Evolutionary conservation across 2,797 vertebrate genomes (phyloP), one percentile per base, ranked within the genome.

Genomic region (Enoplosus armatus): DNA sequence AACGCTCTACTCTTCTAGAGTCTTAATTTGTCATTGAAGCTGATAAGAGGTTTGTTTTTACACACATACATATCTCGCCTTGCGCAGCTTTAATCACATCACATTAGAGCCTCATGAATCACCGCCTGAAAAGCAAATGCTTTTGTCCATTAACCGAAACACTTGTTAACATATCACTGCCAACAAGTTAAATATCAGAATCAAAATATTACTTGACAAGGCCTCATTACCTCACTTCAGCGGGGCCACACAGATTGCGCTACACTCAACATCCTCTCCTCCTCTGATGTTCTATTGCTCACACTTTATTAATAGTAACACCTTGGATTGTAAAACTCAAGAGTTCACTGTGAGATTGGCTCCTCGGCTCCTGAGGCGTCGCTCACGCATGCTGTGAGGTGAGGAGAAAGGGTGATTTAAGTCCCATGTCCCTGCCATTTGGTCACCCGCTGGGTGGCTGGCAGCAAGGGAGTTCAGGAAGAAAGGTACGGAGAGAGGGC

Each of bases 401-500:
- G 79, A 72, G 63, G 68, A 84, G 77, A 78, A 85, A 74, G 7
- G 29, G 22, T 51, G 82, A 65, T 83, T 79, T 66, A 70, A 75
- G 72, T 45, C 75, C 37, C 2, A 18, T 24, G 72, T 78, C 27
- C 29, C 61, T 22, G 58, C 75, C 43, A 59, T 39, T 70, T 9
- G 72, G 55, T 66, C 76, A 50, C 89, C 68, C 56, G 68, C 83
- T 82, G 87, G 20, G 85, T 22, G 65, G 63, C 72, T 79, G 62
- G 66, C 62, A 68, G 70, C 24, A 18, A 70, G 51, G 47, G 31
- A 74, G 59, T 48, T 59, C 24, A 75, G 43, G 33, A 53, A 43
- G 67, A 69, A 79, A 65, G 10, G 16, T n/a, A n/a, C 16, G 24
- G 27, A 43, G 47, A 43, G 2, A 31, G n/a, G 35, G 4, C 2